Evolutionary conservation across 2,113 vertebrate genomes (phyloP), one percentile per base, ranked within the genome.

Genomic region (Morone saxatilis): DNA sequence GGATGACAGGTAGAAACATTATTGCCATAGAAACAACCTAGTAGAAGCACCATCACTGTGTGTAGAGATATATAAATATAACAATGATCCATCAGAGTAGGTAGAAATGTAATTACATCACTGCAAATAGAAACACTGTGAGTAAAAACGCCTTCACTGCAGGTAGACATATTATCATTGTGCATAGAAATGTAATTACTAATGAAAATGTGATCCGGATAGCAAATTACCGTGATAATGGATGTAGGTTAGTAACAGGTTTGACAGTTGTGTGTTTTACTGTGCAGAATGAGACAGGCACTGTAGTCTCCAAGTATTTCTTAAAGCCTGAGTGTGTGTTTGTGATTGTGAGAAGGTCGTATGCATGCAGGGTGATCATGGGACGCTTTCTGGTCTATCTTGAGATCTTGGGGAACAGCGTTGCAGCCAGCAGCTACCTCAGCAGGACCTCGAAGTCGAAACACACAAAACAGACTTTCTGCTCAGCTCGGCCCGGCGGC

Each of bases 331-430:
- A 77, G 54, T 78, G 76, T 78, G 76, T 79, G 67, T 63, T 36
- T 79, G 69, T 77, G 48, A 50, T 60, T 77, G 66, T 86, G 0
- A 71, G n/a, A 45, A 65, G 62, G 17, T 13, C 3, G 43, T 71
- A 17, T 48, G 51, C 70, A 17, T 66, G 2, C 6, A 22, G 56
- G 22, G 20, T 11, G 68, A 85, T 90, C 83, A 81, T 41, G 70
- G 76, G 86, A 92, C 25, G 11, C 10, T 63, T 50, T 80, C 38
- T 65, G 45, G 19, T 78, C 65, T 66, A 56, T 88, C 75, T 82
- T 78, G 74, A 82, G 75, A 83, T 89, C 50, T 78, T 43, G 47
- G 53, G 53, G 57, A 80, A 51, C 45, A 47, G 51, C 19, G 22
- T 68, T 63, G 75, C 66, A 48, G 76, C 72, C 60, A 61, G 81